Percentiles rank a stretch among this genome's conserved stretches.
Evolutionary conservation across 2,797 vertebrate genomes (phyloP).

Genomic region (Schizopygopsis malacanthus): DNA sequence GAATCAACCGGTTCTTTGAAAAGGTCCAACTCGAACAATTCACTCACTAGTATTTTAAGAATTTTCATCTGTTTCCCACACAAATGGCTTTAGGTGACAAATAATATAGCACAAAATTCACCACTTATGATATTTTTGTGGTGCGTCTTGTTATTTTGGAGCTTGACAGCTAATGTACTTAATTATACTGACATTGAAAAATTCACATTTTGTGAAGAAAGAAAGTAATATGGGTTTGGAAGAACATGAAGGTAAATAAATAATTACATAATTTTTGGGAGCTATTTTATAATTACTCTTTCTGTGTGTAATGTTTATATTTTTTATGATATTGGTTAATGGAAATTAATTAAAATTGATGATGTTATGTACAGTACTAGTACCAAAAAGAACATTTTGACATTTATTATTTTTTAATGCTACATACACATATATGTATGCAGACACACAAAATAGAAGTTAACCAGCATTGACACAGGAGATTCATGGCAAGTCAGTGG

Average conservation of each 20-base stretch:
- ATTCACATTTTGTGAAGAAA: not conserved
- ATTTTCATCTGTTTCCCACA: not conserved
- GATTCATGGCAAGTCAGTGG: slow-evolving; percentile 51
- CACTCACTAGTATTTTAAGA: not conserved
- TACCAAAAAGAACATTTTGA: not conserved
- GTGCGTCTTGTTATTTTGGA: not conserved
- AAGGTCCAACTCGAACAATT: not conserved
- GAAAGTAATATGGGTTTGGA: not conserved
- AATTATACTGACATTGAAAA: not conserved
- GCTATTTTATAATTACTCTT: not conserved
- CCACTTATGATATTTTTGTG: not conserved
- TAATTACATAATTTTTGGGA: not conserved
- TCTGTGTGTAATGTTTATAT: not conserved
- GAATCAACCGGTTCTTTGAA: not conserved
- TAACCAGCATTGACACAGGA: slow-evolving; percentile 38
- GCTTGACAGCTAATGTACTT: not conserved
- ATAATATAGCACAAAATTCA: not conserved
- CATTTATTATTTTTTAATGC: no score
- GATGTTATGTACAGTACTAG: not conserved
- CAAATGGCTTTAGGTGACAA: not conserved
- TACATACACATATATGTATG: not conserved
- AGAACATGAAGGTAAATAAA: slow-evolving; percentile 4
- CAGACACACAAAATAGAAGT: slow-evolving; percentile 23
- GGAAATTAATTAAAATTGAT: not conserved
- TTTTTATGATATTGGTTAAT: not conserved